Evolutionary conservation across 2,888 invertebrate species (phyloP), one percentile per base, ranked within the genome.

Genomic region (Leptopilina syphax): DNA sequence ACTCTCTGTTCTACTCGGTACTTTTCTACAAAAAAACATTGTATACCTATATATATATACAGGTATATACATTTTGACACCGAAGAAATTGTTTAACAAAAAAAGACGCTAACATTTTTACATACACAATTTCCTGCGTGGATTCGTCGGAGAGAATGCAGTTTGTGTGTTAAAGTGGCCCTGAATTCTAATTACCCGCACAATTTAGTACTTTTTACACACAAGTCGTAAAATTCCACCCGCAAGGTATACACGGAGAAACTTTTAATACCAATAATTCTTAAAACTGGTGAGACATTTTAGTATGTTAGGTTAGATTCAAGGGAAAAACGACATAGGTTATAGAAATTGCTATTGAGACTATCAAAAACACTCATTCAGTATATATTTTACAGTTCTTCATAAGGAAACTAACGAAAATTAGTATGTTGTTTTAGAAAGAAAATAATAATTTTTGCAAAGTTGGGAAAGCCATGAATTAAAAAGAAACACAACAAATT

Each of bases 181-280:
- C 63, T 63, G 63, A 63, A 63, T 63, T 63, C 63, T 63, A 63
- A 63, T 63, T 63, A 63, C 63, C 63, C 63, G 50, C 50, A 63
- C 63, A 63, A 24, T 63, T 63, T 24, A 63, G 63, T 63, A 24
- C 63, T 24, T 63, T 63, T 63, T 63, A 63, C 60, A 18, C 63
- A 63, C 50, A 50, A 50, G 63, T 63, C 63, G n/a, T 63, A 63
- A 63, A 63, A 63, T 63, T 63, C 63, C 63, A 63, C 63, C 63
- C 63, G 24, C 63, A 63, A 24, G 50, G 50, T 50, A 50, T 50
- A n/a, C n/a, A n/a, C n/a, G n/a, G n/a, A n/a, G n/a, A n/a, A n/a
- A n/a, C n/a, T n/a, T n/a, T n/a, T n/a, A n/a, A n/a, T n/a, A n/a
- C n/a, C n/a, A n/a, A n/a, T n/a, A n/a, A n/a, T n/a, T n/a, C n/a